Evolutionary conservation across 2,888 invertebrate genomes (phyloP), one percentile per base, ranked within the genome.

Genomic region (Calameuta pallipes): DNA sequence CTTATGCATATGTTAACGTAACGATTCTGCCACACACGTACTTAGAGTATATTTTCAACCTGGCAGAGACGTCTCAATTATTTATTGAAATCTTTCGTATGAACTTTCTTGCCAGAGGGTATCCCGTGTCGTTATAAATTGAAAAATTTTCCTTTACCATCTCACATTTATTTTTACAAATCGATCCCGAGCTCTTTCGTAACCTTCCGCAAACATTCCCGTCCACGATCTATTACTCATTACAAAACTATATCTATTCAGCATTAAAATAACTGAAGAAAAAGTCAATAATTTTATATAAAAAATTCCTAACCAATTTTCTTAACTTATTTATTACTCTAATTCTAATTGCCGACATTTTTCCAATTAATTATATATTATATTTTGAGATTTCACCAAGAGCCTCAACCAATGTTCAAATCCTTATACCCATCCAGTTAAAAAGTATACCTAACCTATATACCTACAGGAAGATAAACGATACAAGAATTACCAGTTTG

Each of bases 321-420:
- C 23, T 56, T 23, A 0, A 23, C 2, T 23, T 56, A 23, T 9
- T 23, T 9, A 56, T 56, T 56, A 9, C 15, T 23, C 2, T 1
- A 23, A 56, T 23, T 56, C 9, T 9, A 9, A 56, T 2, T 1
- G 41, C 23, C 23, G 23, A 56, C 6, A 23, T 56, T 56, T 56
- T 56, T 56, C 0, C 15, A 23, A 23, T 23, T 23, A 23, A 23
- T 9, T 23, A 6, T 1, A 9, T 1, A 23, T 23, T 9, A 9
- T 1, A 23, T 23, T 9, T 9, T 9, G 23, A 0, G 56, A 56
- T 9, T 23, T 6, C 23, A 56, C 9, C 56, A 56, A 3, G 23
- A 56, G 15, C 2, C 9, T 56, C 56, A 6, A 56, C 0, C 56
- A 2, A 23, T 1, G 0, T 6, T 56, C 1, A 0, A 56, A 4